Evolutionary conservation across 2,113 vertebrate species (phyloP).

Genomic region (Hemiscyllium ocellatum): DNA sequence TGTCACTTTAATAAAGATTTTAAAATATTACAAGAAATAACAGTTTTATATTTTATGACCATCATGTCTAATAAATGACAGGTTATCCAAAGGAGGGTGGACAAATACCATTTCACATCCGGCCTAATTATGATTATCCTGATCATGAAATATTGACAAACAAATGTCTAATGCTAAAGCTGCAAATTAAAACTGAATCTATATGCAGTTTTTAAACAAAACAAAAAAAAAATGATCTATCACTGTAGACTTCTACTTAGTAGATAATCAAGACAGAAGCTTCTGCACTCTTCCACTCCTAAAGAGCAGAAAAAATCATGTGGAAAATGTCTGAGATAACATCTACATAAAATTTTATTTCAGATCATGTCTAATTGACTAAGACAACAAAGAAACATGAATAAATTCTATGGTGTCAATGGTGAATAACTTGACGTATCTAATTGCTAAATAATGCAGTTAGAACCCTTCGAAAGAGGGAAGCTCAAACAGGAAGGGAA

Average conservation of each 20-base stretch:
- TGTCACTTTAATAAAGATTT: not conserved
- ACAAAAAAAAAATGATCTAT: not conserved
- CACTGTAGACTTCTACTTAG: constrained; percentile 3
- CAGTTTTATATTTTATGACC: not conserved
- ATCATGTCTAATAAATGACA: not conserved
- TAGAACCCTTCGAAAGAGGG: constrained; percentile 69
- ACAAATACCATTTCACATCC: not conserved
- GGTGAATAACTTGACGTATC: constrained; percentile 70
- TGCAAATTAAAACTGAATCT: not conserved
- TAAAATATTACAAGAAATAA: not conserved
- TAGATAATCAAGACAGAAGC: constrained; percentile 23
- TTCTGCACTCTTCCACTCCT: not conserved
- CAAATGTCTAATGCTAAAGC: not conserved
- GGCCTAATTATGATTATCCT: constrained; percentile 11
- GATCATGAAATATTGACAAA: constrained; percentile 2
- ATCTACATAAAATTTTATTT: constrained; percentile 18
- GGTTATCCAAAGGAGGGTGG: not conserved
- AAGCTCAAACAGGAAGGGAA: constrained; percentile 64
- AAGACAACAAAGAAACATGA: constrained; percentile 51
- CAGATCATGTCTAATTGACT: not conserved
- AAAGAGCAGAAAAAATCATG: constrained; percentile 6
- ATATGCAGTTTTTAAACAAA: constrained; percentile 7
- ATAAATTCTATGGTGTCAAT: constrained; percentile 69
- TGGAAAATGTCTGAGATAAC: constrained; percentile 6
- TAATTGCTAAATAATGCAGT: constrained; percentile 51